Base-by-base conservation (phyloP, 2,888 invertebrate species). In the Hirtodrosophila cameraria region DNA sequence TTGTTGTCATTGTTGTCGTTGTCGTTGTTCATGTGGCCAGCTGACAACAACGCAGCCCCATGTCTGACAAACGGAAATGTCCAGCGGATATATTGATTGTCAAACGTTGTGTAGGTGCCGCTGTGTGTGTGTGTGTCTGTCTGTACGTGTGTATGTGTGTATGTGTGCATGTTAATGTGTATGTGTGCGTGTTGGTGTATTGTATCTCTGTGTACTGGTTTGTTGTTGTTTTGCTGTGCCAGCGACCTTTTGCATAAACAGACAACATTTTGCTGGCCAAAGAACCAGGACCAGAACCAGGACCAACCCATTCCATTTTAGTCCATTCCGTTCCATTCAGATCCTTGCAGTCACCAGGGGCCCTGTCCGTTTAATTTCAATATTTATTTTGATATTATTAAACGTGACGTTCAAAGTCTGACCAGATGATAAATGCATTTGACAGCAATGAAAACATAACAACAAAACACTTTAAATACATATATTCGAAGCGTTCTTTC, bases 81-180 rank as follows among this genome's bases (percentile, higher is more conserved):
- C 70, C 81, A 77, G 69, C 82, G 82, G 84, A 84, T 75, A 84
- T 84, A 87, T 83, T 84, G 85, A 83, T 84, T 86, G 85, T 84
- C 87, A 61, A 63, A 50, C 54, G 30, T 36, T 52, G 60, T 38
- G 66, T 41, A 53, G 30, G 59, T 39, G 45, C 11, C 38, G 25
- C 12, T 23, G 11, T 12, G 25, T 46, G 2, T 16, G 13, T 31
- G 33, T 15, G 18, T 28, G 33, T 18, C 8, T 18, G 27, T 30
- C 18, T 52, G 31, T 31, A 11, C 25, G 30, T 16, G 30, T 20
- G 13, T 16, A 30, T 36, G 25, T 30, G 25, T 20, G 18, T 18
- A 8, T 4, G 23, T 7, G 23, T 7, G 6, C 1, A 23, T 16
- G 28, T 45, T 13, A 33, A 23, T 6, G 39, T 13, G n/a, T 36